Conservation (phyloP, 2,113 vertebrate genomes). For the Azemiops feae region DNA sequence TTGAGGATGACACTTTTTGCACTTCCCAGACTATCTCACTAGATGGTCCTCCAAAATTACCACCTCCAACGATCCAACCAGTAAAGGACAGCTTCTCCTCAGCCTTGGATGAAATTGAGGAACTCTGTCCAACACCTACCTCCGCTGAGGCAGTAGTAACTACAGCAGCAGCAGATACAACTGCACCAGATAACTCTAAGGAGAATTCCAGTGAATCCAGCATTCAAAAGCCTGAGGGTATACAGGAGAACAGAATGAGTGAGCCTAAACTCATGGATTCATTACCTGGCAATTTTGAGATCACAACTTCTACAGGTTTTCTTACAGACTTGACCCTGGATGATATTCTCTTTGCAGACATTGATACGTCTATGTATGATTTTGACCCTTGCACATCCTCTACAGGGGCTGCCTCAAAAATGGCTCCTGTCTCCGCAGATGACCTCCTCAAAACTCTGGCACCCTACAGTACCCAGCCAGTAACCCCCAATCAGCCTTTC, state of each 20-base stretch:
- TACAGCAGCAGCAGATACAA: slow-evolving; percentile 49
- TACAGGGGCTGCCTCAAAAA: slow-evolving; percentile 80
- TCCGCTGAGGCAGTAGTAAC: slow-evolving; percentile 68
- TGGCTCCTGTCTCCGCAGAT: slow-evolving; percentile 87
- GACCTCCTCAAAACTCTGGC: slow-evolving; percentile 95
- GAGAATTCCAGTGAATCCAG: slow-evolving; percentile 65
- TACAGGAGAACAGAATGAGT: slow-evolving; percentile 70
- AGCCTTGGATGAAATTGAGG: slow-evolving; percentile 89
- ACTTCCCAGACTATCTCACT: slow-evolving; percentile 73
- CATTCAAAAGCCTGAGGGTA: slow-evolving; percentile 75
- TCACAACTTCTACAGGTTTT: slow-evolving; percentile 90
- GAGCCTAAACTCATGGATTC: slow-evolving; percentile 83
- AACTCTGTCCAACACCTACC: slow-evolving; percentile 90
- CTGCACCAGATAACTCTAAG: slow-evolving; percentile 62
- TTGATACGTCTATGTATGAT: slow-evolving; percentile 99
- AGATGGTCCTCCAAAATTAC: slow-evolving; percentile 64
- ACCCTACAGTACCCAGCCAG: slow-evolving; percentile 85
- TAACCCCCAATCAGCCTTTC: slow-evolving; percentile 95
- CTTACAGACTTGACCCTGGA: slow-evolving; percentile 97
- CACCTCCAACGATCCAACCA: slow-evolving; percentile 66
- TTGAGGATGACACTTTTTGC: slow-evolving; percentile 90
- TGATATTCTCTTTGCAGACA: slow-evolving; percentile 96
- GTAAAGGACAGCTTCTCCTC: slow-evolving; percentile 85
- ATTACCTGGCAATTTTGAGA: slow-evolving; percentile 81
- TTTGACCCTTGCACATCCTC: slow-evolving; percentile 91